These are phyloP conservation scores for Eupsilia transversa DNA, from an alignment of 2,888 invertebrate genomes.

Conservation along the genomic window DNA sequence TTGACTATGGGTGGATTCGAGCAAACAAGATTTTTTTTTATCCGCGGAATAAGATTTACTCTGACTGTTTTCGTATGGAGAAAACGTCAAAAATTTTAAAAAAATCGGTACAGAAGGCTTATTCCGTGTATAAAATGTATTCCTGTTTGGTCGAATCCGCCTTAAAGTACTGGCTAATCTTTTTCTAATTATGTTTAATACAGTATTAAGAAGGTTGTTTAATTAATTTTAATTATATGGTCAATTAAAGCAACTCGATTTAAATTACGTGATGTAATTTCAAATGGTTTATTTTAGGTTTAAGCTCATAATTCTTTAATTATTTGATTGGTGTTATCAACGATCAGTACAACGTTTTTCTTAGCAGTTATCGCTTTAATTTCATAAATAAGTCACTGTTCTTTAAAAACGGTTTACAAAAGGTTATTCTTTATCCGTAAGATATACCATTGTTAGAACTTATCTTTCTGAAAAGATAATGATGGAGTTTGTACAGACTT, in stretches of 20 bases:
- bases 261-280: slow-evolving; percentile 18
- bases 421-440: neutral
- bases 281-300: neutral
- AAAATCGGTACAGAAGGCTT: too few species aligned
- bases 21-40: too few species aligned
- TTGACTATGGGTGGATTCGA: too few species aligned
- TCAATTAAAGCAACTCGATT: slow-evolving; percentile 16
- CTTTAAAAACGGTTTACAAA: neutral
- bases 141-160: too few species aligned
- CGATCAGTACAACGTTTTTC: neutral
- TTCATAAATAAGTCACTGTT: neutral
- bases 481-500: neutral
- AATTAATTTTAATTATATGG: slow-evolving; percentile 19
- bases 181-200: slow-evolving; percentile 4
- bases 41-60: too few species aligned
- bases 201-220: neutral
- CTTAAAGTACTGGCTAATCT: neutral
- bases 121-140: too few species aligned
- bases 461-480: too few species aligned
- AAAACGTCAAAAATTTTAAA: too few species aligned
- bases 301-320: neutral
- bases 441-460: neutral
- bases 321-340: neutral
- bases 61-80: too few species aligned
- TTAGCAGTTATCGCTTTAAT: too few species aligned